A percentile compares a stretch with the other conserved stretches of the same genome.
Evolutionary conservation across 1,140 invertebrate genomes (phyloP).

Genomic region (Aphelenchoides avenae): DNA sequence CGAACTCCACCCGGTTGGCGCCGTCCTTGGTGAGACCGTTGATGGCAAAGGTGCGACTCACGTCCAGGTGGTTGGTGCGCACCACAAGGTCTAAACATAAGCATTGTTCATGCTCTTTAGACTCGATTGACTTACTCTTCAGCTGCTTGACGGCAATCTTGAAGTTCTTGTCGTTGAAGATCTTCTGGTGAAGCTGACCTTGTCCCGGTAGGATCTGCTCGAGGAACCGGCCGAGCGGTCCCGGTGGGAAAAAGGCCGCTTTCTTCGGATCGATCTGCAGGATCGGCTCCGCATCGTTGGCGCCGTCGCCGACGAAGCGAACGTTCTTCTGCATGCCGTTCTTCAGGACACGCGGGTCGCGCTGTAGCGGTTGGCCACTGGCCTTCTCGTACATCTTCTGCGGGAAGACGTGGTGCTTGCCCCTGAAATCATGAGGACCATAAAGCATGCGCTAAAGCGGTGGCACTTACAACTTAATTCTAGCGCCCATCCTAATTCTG

Average conservation of each 20-base stretch:
- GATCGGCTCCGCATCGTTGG: slow-evolving; percentile 1
- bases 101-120: slow-evolving; percentile 1
- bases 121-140: slow-evolving; percentile 10
- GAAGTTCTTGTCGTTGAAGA: too few species aligned
- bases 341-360: slow-evolving; percentile 6
- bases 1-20: slow-evolving; percentile 1
- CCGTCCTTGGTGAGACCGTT: slow-evolving; percentile 11
- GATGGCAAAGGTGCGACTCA: neutral
- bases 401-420: slow-evolving; percentile 7
- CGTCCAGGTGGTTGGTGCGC: slow-evolving; percentile 2
- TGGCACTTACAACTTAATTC: too few species aligned
- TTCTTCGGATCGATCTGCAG: slow-evolving; percentile 17
- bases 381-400: slow-evolving; percentile 13
- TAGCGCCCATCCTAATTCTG: too few species aligned
- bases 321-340: slow-evolving; percentile 16
- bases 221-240: slow-evolving; percentile 1
- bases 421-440: slow-evolving; percentile 3
- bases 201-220: neutral
- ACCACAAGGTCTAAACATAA: slow-evolving; percentile 12
- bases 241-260: slow-evolving; percentile 9
- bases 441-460: slow-evolving; percentile 12
- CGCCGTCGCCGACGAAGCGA: slow-evolving; percentile 9
- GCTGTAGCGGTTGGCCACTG: neutral
- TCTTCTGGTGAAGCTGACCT: neutral
- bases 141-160: slow-evolving; percentile 1